phyloP scores from a whole-genome alignment of 2,113 vertebrate genomes.

The Marmota flaviventris region DNA sequence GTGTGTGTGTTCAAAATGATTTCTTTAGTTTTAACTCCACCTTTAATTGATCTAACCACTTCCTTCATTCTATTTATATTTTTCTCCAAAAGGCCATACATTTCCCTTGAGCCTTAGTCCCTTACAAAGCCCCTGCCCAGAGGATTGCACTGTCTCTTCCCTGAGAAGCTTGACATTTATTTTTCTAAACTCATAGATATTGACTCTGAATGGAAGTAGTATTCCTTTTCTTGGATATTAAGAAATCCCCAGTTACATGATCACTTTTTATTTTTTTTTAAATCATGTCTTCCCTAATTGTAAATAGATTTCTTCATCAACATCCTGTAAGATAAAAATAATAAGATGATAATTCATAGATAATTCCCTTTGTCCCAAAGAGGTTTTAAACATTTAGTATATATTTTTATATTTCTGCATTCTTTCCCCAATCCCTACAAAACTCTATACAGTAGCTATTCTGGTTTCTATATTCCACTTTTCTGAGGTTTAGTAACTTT shows the following conservation, averaged over 20 bases:
- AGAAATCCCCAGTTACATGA: background rate
- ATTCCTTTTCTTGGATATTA: background rate
- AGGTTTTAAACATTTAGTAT: background rate
- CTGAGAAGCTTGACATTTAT: slow-evolving; percentile 48
- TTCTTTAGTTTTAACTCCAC: background rate
- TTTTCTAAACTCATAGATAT: slow-evolving; percentile 54
- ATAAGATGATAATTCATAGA: background rate
- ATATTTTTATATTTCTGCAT: background rate
- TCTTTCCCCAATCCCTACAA: fast-evolving
- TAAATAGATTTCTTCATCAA: background rate
- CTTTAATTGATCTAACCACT: background rate
- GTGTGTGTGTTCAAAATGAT: background rate
- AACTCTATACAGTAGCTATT: background rate
- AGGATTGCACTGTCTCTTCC: background rate
- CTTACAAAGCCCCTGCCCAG: background rate
- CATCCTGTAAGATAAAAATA: background rate
- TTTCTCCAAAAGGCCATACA: background rate
- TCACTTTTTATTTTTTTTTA: background rate
- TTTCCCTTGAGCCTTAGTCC: background rate
- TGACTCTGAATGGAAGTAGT: background rate
- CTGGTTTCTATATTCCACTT: background rate
- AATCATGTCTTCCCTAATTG: background rate
- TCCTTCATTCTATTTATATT: background rate
- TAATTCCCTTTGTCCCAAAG: background rate
- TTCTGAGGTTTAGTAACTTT: background rate